phyloP scores from a whole-genome alignment of 2,797 vertebrate species.

The Tangara arthus region DNA sequence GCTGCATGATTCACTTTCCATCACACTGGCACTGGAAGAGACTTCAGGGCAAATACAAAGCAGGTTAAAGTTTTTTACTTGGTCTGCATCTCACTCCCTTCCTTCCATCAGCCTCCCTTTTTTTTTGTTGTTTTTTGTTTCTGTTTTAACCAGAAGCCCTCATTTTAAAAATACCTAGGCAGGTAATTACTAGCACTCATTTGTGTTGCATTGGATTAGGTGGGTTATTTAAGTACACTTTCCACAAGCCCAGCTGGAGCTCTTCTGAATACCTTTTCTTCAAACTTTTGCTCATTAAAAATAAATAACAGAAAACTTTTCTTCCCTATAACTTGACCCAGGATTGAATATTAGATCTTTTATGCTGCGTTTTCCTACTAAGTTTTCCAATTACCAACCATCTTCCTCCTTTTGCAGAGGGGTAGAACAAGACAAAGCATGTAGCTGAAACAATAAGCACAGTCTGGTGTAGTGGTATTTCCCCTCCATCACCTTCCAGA shows the following conservation, averaged over 20 bases:
- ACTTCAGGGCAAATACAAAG: background rate
- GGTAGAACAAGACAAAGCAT: background rate
- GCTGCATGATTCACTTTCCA: background rate
- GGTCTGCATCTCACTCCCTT: background rate
- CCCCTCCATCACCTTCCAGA: background rate
- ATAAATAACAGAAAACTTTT: background rate
- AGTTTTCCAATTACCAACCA: background rate
- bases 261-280: background rate
- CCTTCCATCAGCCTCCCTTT: fast-evolving
- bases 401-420: background rate
- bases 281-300: background rate
- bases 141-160: background rate
- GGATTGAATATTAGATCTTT: background rate
- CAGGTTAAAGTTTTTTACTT: background rate
- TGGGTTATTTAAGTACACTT: background rate
- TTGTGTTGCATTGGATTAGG: background rate
- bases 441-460: background rate
- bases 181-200: background rate
- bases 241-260: background rate
- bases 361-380: background rate
- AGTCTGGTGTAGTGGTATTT: background rate
- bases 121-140: background rate
- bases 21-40: background rate
- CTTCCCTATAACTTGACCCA: background rate
- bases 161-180: background rate